phyloP scores from a whole-genome alignment of 2,888 invertebrate species.

The Alviniconcha strummeri region DNA sequence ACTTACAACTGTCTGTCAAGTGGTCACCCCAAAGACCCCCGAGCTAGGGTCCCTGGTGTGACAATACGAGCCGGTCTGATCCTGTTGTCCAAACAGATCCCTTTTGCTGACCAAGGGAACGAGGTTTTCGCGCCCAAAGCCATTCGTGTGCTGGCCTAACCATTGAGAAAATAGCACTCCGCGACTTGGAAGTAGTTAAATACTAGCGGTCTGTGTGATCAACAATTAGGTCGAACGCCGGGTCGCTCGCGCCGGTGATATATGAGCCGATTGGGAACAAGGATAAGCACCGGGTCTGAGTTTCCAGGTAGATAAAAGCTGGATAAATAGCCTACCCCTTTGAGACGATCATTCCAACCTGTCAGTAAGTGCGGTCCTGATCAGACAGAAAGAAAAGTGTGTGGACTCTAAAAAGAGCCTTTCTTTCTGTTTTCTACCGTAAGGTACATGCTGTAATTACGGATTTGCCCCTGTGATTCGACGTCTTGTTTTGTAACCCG shows the following conservation, averaged over 20 bases:
- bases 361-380: not conserved
- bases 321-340: constrained; percentile 21
- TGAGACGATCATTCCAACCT: constrained; percentile 2
- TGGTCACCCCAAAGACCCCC: not conserved
- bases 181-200: not conserved
- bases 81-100: constrained; percentile 11
- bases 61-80: not conserved
- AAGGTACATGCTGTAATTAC: not conserved
- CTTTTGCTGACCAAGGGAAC: not conserved
- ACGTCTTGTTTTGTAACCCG: not conserved
- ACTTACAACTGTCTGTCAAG: too few species aligned
- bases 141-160: not conserved
- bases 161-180: not conserved
- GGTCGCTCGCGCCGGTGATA: not conserved
- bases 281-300: not conserved
- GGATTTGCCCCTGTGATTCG: not conserved
- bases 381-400: not conserved
- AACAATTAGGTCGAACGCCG: not conserved
- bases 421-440: not conserved
- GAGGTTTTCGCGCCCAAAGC: constrained; percentile 2
- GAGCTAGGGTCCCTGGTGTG: not conserved
- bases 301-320: constrained; percentile 19
- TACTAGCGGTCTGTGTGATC: not conserved
- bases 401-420: not conserved
- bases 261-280: not conserved